These are phyloP conservation scores for Calliopsis andreniformis DNA, from an alignment of 1,140 invertebrate species.

Conservation along the genomic window DNA sequence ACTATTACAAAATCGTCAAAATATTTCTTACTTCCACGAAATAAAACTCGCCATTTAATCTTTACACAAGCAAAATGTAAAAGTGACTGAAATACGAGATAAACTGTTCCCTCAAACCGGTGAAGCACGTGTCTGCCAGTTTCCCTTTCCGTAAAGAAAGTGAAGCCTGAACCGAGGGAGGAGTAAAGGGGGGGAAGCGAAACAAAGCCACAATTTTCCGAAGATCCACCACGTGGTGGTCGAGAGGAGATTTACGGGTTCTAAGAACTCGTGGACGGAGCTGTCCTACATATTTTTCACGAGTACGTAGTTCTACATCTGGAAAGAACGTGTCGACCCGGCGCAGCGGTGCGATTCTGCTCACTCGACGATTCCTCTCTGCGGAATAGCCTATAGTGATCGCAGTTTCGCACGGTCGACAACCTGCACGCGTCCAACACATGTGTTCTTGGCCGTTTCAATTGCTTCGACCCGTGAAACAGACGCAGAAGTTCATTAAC, in stretches of 20 bases:
- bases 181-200: background rate
- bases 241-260: slow-evolving; percentile 19
- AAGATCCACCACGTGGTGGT: slow-evolving; percentile 1
- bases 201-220: slow-evolving; percentile 1
- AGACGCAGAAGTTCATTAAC: background rate
- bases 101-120: no score
- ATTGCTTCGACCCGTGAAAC: no score
- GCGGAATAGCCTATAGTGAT: background rate
- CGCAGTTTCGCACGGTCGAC: slow-evolving; percentile 5
- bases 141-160: background rate
- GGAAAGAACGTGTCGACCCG: slow-evolving; percentile 14
- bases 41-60: no score
- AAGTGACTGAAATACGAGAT: no score
- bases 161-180: background rate
- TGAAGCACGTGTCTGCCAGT: background rate
- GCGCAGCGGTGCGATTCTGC: background rate
- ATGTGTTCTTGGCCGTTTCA: slow-evolving; percentile 4
- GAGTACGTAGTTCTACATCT: background rate
- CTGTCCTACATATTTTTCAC: slow-evolving; percentile 19
- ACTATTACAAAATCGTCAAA: no score
- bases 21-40: no score
- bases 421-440: background rate
- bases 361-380: background rate
- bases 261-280: background rate
- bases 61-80: no score